Conservation (phyloP, 2,113 vertebrate genomes). For the Philantomba maxwellii region DNA sequence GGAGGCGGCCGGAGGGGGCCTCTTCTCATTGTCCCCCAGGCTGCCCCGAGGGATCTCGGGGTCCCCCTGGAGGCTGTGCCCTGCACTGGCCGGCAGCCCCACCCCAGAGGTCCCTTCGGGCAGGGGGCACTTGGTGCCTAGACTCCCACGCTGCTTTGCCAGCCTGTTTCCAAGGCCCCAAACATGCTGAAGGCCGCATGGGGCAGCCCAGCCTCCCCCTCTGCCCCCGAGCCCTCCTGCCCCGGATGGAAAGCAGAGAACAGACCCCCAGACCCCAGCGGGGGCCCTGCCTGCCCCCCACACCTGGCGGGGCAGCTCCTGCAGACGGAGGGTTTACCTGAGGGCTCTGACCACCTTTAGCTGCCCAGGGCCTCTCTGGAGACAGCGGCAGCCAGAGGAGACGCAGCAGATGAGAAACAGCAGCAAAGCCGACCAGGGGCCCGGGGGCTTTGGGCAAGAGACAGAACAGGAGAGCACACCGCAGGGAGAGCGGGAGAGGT, state of each 20-base stretch:
- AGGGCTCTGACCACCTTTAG: slow-evolving; percentile 54
- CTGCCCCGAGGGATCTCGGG: neutral
- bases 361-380: slow-evolving; percentile 63
- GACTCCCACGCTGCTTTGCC: neutral
- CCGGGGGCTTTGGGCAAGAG: slow-evolving; percentile 59
- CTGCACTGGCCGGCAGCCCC: neutral
- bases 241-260: neutral
- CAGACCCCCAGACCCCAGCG: neutral
- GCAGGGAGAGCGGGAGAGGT: neutral
- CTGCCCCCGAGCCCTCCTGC: neutral
- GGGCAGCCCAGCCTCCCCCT: neutral
- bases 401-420: slow-evolving; percentile 68
- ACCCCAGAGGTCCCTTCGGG: neutral
- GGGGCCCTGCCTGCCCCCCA: neutral
- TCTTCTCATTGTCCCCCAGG: neutral
- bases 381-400: slow-evolving; percentile 62
- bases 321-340: slow-evolving; percentile 71
- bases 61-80: neutral
- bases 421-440: slow-evolving; percentile 63
- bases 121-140: neutral
- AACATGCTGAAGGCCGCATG: neutral
- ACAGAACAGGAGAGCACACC: slow-evolving; percentile 50
- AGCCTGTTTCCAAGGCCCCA: neutral
- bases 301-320: neutral
- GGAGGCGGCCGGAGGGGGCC: neutral